phyloP scores from a whole-genome alignment of 1,140 invertebrate genomes.

The Sweltsa coloradensis region DNA sequence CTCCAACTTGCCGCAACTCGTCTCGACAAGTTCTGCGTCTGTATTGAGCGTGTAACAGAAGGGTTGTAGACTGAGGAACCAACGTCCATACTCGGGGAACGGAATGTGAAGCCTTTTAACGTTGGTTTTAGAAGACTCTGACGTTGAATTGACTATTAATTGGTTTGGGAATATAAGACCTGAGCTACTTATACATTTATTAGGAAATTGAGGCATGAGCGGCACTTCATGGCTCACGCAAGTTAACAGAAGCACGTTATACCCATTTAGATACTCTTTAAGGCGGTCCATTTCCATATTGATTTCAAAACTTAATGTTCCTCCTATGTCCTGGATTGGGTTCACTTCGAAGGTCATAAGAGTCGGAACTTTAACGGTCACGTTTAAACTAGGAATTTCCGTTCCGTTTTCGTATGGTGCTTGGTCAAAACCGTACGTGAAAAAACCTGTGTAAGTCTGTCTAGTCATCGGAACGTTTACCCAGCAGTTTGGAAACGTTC shows the following conservation, averaged over 20 bases:
- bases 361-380: constrained; percentile 42
- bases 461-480: too few relatives aligned
- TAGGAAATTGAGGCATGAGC: constrained; percentile 38
- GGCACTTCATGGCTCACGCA: constrained; percentile 41
- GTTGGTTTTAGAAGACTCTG: constrained; percentile 28
- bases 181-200: constrained; percentile 36
- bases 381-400: too few relatives aligned
- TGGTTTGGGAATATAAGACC: constrained; percentile 41
- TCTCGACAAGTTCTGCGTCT: constrained; percentile 13
- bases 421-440: too few relatives aligned
- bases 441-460: too few relatives aligned
- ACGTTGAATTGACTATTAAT: constrained; percentile 37
- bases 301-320: constrained; percentile 47
- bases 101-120: constrained; percentile 43
- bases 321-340: constrained; percentile 54
- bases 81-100: constrained; percentile 62
- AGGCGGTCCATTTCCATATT: constrained; percentile 42
- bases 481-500: too few relatives aligned
- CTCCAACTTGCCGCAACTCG: neutral
- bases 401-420: too few relatives aligned
- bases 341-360: constrained; percentile 49
- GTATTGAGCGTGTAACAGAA: constrained; percentile 39
- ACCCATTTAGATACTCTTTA: constrained; percentile 32
- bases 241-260: constrained; percentile 38
- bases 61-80: constrained; percentile 54